phyloP scores from a whole-genome alignment of 2,113 vertebrate species.

The Gulo gulo region DNA sequence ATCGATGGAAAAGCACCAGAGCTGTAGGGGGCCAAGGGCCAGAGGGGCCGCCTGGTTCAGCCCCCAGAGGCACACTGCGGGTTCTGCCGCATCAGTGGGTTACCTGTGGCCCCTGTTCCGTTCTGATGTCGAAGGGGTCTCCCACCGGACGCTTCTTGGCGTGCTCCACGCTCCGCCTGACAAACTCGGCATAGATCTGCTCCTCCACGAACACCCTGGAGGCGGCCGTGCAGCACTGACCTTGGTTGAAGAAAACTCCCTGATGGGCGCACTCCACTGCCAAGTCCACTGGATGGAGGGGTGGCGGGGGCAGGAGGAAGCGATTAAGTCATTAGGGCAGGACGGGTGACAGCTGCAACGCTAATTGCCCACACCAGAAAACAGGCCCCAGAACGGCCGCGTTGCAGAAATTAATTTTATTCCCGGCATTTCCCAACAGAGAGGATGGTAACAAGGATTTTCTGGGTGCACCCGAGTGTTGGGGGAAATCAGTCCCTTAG shows the following conservation, averaged over 20 bases:
- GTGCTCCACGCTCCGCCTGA: slow-evolving; percentile 89
- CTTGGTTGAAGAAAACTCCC: slow-evolving; percentile 96
- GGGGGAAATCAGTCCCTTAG: not conserved
- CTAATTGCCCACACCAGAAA: slow-evolving; percentile 18
- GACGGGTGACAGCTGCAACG: not conserved
- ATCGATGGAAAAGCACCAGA: not conserved
- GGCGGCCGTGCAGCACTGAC: slow-evolving; percentile 95
- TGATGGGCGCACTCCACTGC: slow-evolving; percentile 95
- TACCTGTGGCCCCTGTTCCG: slow-evolving; percentile 96
- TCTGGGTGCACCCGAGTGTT: not conserved
- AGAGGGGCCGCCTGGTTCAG: not conserved
- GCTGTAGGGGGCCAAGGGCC: too few relatives aligned
- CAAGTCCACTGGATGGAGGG: slow-evolving; percentile 88
- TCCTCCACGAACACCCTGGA: slow-evolving; percentile 95
- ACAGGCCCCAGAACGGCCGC: not conserved
- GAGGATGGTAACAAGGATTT: not conserved
- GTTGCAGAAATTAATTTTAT: slow-evolving; percentile 7
- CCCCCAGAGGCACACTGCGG: accelerated
- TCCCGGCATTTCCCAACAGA: not conserved
- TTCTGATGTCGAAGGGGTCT: slow-evolving; percentile 92
- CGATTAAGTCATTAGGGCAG: slow-evolving; percentile 33
- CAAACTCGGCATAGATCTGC: slow-evolving; percentile 91
- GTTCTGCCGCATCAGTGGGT: accelerated
- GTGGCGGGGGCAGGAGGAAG: not conserved
- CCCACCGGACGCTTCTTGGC: slow-evolving; percentile 89